These are phyloP conservation scores for Platichthys flesus DNA, from an alignment of 2,113 vertebrate species.

Conservation along the genomic window DNA sequence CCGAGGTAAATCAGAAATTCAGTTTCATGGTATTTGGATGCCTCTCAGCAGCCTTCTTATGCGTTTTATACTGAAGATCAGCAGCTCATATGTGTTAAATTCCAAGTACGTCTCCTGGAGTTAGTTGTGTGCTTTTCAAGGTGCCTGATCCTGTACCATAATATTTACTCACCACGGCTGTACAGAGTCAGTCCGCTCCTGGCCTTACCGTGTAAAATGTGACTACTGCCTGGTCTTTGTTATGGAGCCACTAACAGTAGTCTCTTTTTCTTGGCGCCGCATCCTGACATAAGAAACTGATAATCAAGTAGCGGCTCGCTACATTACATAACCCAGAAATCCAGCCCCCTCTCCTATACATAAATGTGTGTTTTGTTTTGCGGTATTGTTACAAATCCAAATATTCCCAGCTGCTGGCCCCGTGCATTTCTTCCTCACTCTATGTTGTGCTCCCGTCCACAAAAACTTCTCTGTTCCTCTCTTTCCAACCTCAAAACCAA, in stretches of 20 bases:
- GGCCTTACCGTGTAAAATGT: conserved; percentile 27
- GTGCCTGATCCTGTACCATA: conserved; percentile 39
- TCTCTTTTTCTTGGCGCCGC: conserved; percentile 73
- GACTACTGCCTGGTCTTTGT: conserved; percentile 52
- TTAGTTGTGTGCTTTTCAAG: conserved; percentile 18
- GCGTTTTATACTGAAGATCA: conserved; percentile 11
- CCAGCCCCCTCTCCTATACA: conserved; percentile 39
- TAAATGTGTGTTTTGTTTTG: conserved; percentile 69
- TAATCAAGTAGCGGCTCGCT: conserved; percentile 49
- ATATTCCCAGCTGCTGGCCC: conserved; percentile 55
- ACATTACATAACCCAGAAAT: conserved; percentile 62
- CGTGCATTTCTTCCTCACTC: conserved; percentile 32
- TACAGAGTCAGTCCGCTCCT: conserved; percentile 10
- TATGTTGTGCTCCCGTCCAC: conserved; percentile 34
- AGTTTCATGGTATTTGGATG: neutral
- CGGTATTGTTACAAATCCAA: conserved; percentile 53
- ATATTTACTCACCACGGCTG: conserved; percentile 51
- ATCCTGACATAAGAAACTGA: conserved; percentile 52
- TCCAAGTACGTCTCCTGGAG: conserved; percentile 31
- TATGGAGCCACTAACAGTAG: conserved; percentile 68
- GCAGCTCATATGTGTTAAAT: conserved; percentile 12
- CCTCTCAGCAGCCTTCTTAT: conserved; percentile 16
- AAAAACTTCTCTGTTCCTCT: conserved; percentile 30
- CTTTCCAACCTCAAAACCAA: conserved; percentile 73
- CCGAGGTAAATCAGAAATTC: neutral